phyloP scores from a whole-genome alignment of 2,888 invertebrate genomes.

The Cyclophora punctaria region DNA sequence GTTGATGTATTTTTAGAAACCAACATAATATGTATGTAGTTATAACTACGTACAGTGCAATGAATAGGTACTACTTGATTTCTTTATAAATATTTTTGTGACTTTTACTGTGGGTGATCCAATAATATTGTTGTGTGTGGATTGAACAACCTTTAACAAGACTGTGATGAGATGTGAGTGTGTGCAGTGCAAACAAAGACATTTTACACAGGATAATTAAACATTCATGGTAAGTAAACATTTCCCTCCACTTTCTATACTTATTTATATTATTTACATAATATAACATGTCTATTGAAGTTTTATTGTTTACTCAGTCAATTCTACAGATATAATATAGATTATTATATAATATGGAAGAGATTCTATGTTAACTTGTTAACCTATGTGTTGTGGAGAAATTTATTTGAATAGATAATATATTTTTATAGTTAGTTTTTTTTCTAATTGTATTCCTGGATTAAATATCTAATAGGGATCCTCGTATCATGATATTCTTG shows the following conservation, averaged over 20 bases:
- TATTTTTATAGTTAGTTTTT: too few relatives aligned
- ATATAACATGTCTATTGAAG: too few relatives aligned
- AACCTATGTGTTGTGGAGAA: too few relatives aligned
- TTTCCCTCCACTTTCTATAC: not conserved
- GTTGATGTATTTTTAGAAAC: constrained; percentile 68
- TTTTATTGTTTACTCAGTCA: too few relatives aligned
- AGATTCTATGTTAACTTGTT: too few relatives aligned
- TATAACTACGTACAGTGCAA: constrained; percentile 40
- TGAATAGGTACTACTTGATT: constrained; percentile 42
- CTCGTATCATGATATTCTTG: too few relatives aligned
- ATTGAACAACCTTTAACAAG: constrained; percentile 8
- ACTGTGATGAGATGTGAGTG: constrained; percentile 36
- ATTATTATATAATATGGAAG: too few relatives aligned
- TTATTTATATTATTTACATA: too few relatives aligned
- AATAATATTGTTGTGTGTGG: constrained; percentile 9
- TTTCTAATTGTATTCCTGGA: too few relatives aligned
- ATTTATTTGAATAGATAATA: too few relatives aligned
- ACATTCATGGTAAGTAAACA: constrained; percentile 57
- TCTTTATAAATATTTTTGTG: constrained; percentile 54
- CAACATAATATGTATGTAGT: constrained; percentile 16
- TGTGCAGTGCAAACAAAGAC: constrained; percentile 38
- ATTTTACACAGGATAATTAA: constrained; percentile 34
- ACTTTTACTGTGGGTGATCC: constrained; percentile 20
- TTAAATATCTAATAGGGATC: too few relatives aligned
- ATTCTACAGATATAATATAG: too few relatives aligned